Conservation (phyloP, 2,888 invertebrate species). For the Cataglyphis albicans region DNA sequence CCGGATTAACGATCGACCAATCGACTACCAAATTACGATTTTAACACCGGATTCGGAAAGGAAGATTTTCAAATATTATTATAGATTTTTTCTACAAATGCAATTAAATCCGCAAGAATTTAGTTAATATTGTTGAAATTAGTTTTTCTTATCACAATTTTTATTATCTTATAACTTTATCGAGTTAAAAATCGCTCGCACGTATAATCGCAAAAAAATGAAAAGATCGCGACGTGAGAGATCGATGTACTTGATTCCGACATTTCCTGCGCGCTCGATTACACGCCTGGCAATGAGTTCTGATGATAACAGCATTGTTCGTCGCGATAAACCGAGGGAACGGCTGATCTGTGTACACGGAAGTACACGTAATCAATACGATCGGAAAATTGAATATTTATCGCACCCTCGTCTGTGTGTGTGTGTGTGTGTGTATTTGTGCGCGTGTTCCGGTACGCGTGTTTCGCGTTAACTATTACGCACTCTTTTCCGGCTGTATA, state of each 20-base stretch:
- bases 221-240: slow-evolving; percentile 17
- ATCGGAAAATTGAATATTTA: slow-evolving; percentile 51
- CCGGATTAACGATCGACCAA: slow-evolving; percentile 26
- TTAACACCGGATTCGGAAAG: background rate
- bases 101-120: background rate
- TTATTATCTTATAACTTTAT: background rate
- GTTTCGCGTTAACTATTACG: slow-evolving; percentile 45
- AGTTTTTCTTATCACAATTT: background rate
- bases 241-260: background rate
- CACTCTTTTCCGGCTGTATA: slow-evolving; percentile 42
- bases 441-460: slow-evolving; percentile 17
- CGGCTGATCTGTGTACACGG: slow-evolving; percentile 14
- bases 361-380: slow-evolving; percentile 48
- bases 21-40: background rate
- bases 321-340: slow-evolving; percentile 32
- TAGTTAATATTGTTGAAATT: background rate
- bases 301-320: slow-evolving; percentile 31
- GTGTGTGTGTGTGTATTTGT: background rate
- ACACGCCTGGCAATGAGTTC: slow-evolving; percentile 23
- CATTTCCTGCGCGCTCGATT: slow-evolving; percentile 15
- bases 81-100: background rate
- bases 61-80: background rate
- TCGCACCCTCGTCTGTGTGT: background rate
- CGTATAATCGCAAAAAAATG: background rate
- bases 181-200: background rate